Conservation (phyloP, 2,113 vertebrate species). For the Laterallus jamaicensis region DNA sequence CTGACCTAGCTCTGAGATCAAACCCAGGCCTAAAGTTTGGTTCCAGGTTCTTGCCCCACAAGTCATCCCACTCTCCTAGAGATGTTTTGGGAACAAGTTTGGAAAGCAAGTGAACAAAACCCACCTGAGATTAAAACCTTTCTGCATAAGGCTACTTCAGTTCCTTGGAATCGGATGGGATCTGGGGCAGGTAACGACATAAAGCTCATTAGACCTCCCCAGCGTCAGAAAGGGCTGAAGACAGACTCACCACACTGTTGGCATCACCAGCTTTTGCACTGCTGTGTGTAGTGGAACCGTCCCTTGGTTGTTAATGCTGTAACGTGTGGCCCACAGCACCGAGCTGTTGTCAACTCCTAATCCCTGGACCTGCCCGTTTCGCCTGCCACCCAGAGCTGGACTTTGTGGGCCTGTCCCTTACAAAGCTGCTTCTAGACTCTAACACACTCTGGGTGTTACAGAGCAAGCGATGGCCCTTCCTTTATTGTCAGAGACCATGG, state of each 20-base stretch:
- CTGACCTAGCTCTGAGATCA: background rate
- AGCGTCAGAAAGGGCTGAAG: background rate
- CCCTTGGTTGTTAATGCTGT: rapidly evolving
- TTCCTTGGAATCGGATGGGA: background rate
- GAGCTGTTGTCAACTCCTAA: background rate
- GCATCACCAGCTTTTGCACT: background rate
- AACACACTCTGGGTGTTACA: background rate
- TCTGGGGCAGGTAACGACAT: background rate
- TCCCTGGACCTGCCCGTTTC: background rate
- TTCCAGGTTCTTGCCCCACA: background rate
- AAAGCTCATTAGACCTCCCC: background rate
- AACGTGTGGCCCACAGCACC: background rate
- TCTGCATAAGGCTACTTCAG: background rate
- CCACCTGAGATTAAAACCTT: background rate
- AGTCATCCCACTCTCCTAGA: rapidly evolving
- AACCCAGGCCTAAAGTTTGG: background rate
- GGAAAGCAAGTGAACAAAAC: background rate
- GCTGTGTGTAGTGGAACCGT: rapidly evolving
- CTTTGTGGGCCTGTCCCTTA: background rate
- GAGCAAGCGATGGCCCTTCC: background rate
- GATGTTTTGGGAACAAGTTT: background rate
- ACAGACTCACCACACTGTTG: rapidly evolving
- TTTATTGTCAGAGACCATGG: rapidly evolving
- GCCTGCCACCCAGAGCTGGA: background rate
- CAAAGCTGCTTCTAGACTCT: background rate